Percentiles rank a stretch among this genome's conserved stretches.
These are phyloP conservation scores for Sinodicranocentrus sp. DNA, from an alignment of 2,888 invertebrate genomes.

Conservation along the genomic window DNA sequence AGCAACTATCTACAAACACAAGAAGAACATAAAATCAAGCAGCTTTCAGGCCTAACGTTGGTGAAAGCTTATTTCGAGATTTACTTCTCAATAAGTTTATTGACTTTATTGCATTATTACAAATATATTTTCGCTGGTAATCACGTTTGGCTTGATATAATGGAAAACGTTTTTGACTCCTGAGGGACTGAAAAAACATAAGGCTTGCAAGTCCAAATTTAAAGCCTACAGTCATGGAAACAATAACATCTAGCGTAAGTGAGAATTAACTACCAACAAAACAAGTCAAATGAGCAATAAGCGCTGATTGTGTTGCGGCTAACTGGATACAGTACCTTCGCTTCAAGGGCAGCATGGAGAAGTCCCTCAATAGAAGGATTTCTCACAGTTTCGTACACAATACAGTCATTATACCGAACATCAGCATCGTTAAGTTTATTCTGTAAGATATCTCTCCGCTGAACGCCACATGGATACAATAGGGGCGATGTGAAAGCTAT, in stretches of 20 bases:
- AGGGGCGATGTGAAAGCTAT: constrained; percentile 36
- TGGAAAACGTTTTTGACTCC: constrained; percentile 60
- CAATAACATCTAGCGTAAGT: constrained; percentile 28
- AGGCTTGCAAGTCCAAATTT: not conserved
- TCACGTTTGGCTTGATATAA: not conserved
- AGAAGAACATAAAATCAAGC: not conserved
- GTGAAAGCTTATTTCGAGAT: no score
- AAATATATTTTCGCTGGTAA: no score
- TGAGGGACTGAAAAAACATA: constrained; percentile 70
- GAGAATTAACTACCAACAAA: no score
- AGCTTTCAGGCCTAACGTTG: not conserved
- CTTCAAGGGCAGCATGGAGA: not conserved
- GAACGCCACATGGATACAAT: constrained; percentile 68
- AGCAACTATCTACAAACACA: constrained; percentile 62
- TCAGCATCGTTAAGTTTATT: constrained; percentile 23
- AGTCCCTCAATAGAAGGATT: constrained; percentile 40
- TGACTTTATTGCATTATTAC: not conserved
- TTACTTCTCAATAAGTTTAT: not conserved
- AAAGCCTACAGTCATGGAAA: constrained; percentile 10
- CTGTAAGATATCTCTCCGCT: constrained; percentile 55
- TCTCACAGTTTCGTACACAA: constrained; percentile 60
- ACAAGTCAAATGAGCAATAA: no score
- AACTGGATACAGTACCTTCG: constrained; percentile 7
- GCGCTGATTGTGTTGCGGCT: not conserved
- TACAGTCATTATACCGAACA: constrained; percentile 38